phyloP scores from a whole-genome alignment of 2,113 vertebrate species.

The Pangasianodon hypophthalmus region DNA sequence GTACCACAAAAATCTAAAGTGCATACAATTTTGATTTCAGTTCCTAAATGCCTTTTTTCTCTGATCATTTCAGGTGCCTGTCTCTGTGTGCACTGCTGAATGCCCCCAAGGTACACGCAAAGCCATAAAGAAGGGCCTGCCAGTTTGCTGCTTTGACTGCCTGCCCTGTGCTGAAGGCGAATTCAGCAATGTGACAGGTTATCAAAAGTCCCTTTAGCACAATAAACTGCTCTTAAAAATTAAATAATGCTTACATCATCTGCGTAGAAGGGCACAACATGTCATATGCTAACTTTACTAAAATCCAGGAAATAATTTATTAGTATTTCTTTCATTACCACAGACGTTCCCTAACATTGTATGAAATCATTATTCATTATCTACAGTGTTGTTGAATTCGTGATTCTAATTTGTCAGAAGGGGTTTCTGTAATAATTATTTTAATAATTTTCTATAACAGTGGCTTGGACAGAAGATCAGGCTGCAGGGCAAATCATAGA shows the following conservation, averaged over 20 bases:
- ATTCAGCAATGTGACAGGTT: constrained; percentile 71
- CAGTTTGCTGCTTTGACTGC: constrained; percentile 79
- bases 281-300: not conserved
- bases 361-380: not conserved
- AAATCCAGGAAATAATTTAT: not conserved
- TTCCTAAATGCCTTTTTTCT: not conserved
- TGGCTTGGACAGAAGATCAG: not conserved
- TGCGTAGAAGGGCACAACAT: not conserved
- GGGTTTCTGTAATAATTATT: not conserved
- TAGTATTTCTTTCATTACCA: not conserved
- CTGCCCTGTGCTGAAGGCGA: constrained; percentile 75
- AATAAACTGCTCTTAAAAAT: not conserved
- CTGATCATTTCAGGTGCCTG: constrained; percentile 63
- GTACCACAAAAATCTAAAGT: not conserved
- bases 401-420: not conserved
- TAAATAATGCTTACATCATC: not conserved
- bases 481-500: not conserved
- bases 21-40: not conserved
- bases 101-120: constrained; percentile 67
- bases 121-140: constrained; percentile 70
- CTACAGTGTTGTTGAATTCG: not conserved
- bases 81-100: constrained; percentile 71
- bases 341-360: not conserved
- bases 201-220: not conserved
- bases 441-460: not conserved